Base-by-base conservation (phyloP, 2,797 vertebrate species). In the Saxicola maurus region DNA sequence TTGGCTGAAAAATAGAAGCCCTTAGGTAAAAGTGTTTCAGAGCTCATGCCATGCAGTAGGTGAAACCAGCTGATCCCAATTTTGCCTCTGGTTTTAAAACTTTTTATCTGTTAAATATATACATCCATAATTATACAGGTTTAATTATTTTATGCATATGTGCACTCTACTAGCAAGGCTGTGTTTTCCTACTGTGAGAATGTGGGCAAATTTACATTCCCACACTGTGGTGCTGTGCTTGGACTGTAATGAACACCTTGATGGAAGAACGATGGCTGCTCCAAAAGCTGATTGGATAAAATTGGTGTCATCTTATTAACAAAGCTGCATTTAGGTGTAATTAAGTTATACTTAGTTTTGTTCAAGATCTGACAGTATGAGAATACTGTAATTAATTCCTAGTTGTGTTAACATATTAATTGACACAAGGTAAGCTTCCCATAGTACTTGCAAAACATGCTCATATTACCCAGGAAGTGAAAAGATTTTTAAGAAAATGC, bases 61-160 rank as follows among this genome's bases (percentile, higher is more conserved):
- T 61, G 59, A 85, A 59, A 78, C 14, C 65, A 68, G 42, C 43
- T 65, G 40, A 68, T 75, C 7, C 6, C 45, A 68, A 9, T 76
- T 59, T 52, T 88, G 51, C 79, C 66, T 85, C 55, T 81, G 82
- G 84, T 69, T 84, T 71, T 68, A 48, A 84, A 78, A n/a, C 46
- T 10, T 46, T 92, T 66, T 52, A 17, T 61, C 37, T 88, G 46
- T 71, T 87, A 77, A 80, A 33, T 40, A 46, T 25, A 4, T 48
- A 10, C 31, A 9, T 42, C 46, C 20, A 12, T 83, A 71, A 78
- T 78, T 89, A 52, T 10, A 43, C 27, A 49, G 59, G 24, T 38
- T 86, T 73, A 59, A 66, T 77, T 74, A 28, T 69, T 87, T 83
- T 43, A 49, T 79, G 38, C 21, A 11, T 60, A 21, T 43, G 3